Evolutionary conservation across 2,797 vertebrate species (phyloP).

Genomic region (Dipus sagitta): DNA sequence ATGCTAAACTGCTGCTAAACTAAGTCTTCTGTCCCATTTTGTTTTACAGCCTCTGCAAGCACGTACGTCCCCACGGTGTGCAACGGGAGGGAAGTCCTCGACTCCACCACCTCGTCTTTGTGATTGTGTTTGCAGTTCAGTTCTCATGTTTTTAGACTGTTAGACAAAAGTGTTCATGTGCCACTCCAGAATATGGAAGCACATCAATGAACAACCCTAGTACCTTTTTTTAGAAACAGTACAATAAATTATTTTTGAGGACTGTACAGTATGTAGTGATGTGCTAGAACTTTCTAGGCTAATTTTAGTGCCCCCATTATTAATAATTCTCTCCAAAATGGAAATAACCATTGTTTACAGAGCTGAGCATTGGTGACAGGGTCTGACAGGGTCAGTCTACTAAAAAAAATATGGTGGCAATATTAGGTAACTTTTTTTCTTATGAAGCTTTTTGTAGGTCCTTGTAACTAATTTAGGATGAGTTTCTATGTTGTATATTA

Average conservation of each 20-base stretch:
- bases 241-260: slow-evolving; percentile 99
- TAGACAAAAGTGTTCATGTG: slow-evolving; percentile 91
- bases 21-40: slow-evolving; percentile 68
- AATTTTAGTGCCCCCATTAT: slow-evolving; percentile 94
- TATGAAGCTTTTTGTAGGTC: slow-evolving; percentile 96
- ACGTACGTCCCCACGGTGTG: slow-evolving; percentile 96
- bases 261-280: slow-evolving; percentile 98
- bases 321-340: slow-evolving; percentile 93
- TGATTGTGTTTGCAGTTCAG: slow-evolving; percentile 91
- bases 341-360: slow-evolving; percentile 94
- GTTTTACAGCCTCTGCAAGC: slow-evolving; percentile 94
- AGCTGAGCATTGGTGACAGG: slow-evolving; percentile 90
- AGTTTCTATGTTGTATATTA: slow-evolving; percentile 98
- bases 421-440: slow-evolving; percentile 94
- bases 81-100: slow-evolving; percentile 98
- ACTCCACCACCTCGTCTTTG: slow-evolving; percentile 99
- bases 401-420: slow-evolving; percentile 91
- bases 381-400: slow-evolving; percentile 89
- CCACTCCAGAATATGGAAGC: slow-evolving; percentile 83
- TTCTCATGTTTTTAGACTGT: slow-evolving; percentile 93
- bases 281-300: slow-evolving; percentile 98
- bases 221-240: slow-evolving; percentile 96
- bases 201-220: slow-evolving; percentile 85
- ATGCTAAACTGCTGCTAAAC: neutral
- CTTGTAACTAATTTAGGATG: slow-evolving; percentile 95